phyloP scores from a whole-genome alignment of 2,113 vertebrate species.

The Lepisosteus osseus region DNA sequence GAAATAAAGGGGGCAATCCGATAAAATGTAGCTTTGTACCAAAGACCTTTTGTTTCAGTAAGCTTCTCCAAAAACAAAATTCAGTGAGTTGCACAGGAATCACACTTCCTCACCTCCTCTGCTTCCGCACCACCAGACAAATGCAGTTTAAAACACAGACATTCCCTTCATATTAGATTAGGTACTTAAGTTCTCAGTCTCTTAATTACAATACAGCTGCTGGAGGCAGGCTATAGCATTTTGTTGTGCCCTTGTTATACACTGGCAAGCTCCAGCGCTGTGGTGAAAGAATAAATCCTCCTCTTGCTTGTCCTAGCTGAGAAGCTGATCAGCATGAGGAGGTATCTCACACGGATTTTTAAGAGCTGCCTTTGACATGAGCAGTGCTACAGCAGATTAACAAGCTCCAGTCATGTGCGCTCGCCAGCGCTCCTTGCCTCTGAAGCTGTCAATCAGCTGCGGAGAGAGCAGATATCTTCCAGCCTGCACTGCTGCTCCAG shows the following conservation, averaged over 20 bases:
- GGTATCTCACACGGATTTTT: slow-evolving; percentile 35
- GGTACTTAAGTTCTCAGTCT: not conserved
- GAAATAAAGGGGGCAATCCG: not conserved
- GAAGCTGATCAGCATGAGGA: slow-evolving; percentile 31
- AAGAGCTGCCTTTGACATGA: slow-evolving; percentile 33
- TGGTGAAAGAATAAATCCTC: slow-evolving; percentile 29
- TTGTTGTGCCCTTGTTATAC: slow-evolving; percentile 8
- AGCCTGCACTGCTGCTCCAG: not conserved
- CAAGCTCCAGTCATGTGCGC: slow-evolving; percentile 36
- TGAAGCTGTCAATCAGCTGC: slow-evolving; percentile 41
- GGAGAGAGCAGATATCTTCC: not conserved
- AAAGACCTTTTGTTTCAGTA: not conserved
- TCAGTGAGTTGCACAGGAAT: not conserved
- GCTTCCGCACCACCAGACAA: not conserved
- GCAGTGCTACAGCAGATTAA: slow-evolving; percentile 36
- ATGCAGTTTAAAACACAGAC: not conserved
- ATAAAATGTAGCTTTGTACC: not conserved
- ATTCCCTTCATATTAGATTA: not conserved
- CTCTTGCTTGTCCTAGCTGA: slow-evolving; percentile 31
- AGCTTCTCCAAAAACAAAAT: not conserved
- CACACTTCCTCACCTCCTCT: not conserved
- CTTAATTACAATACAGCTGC: not conserved
- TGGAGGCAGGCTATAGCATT: not conserved
- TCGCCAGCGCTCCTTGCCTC: slow-evolving; percentile 43
- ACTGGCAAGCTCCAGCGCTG: slow-evolving; percentile 23